phyloP scores from a whole-genome alignment of 2,888 invertebrate genomes.

The Tiliacea aurago region DNA sequence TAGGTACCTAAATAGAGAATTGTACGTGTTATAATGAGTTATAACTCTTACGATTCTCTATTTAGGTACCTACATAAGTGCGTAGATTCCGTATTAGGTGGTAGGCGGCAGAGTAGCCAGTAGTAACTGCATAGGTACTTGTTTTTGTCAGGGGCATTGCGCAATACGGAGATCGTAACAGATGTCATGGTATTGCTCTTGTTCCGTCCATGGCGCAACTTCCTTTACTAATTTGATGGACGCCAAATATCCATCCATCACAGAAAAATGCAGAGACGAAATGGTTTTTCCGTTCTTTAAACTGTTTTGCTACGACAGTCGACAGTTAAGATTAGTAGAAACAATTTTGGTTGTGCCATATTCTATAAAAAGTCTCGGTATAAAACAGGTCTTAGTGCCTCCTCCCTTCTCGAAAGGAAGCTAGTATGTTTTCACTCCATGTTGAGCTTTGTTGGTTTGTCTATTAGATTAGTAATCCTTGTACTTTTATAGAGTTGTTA shows the following conservation, averaged over 20 bases:
- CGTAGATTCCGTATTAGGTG: slow-evolving; percentile 58
- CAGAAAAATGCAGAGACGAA: slow-evolving; percentile 4
- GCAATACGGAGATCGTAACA: slow-evolving; percentile 48
- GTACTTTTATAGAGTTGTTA: slow-evolving; percentile 41
- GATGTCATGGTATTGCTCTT: slow-evolving; percentile 32
- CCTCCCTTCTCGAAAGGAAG: slow-evolving; percentile 5
- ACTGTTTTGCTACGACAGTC: neutral
- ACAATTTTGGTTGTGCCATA: slow-evolving; percentile 10
- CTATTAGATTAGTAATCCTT: slow-evolving; percentile 38
- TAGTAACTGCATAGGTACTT: slow-evolving; percentile 34
- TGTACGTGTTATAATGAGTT: slow-evolving; percentile 40
- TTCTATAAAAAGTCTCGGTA: neutral
- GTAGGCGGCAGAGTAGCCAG: slow-evolving; percentile 27
- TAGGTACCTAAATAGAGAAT: neutral
- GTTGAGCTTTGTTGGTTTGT: slow-evolving; percentile 25
- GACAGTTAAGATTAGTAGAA: neutral
- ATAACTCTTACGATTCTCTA: too few relatives aligned
- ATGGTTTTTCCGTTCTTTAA: neutral
- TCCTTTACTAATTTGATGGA: slow-evolving; percentile 15
- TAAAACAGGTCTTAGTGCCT: slow-evolving; percentile 5
- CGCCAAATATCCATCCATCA: neutral
- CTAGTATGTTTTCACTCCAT: slow-evolving; percentile 48
- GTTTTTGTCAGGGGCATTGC: slow-evolving; percentile 66
- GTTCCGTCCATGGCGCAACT: slow-evolving; percentile 13
- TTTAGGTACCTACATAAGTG: too few relatives aligned